Percentiles rank a stretch among this genome's conserved stretches.
Conservation (phyloP, 30 jellyfish, hydroid and myxozoan species). For the Pseudorhiza aurosa region DNA sequence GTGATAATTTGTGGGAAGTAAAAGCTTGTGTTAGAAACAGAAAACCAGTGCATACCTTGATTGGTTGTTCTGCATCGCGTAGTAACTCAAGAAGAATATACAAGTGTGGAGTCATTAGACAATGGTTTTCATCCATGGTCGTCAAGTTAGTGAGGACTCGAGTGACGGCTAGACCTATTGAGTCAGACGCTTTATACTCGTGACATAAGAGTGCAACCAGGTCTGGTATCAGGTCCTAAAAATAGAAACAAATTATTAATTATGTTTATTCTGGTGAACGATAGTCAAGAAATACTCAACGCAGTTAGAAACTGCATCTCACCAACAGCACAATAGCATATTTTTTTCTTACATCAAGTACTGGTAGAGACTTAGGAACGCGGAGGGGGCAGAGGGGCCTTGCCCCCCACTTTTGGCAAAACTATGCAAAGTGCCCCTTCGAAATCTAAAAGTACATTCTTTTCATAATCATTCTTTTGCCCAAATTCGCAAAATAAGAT, state of each 20-base stretch:
- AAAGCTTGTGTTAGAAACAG: too few relatives aligned
- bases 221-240: conserved; percentile 47
- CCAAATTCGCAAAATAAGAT: too few relatives aligned
- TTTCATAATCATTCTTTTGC: too few relatives aligned
- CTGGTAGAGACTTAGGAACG: too few relatives aligned
- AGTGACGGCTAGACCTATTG: conserved; percentile 57
- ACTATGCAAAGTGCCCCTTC: too few relatives aligned
- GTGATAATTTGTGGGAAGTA: too few relatives aligned
- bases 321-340: too few relatives aligned
- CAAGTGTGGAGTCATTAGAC: conserved; percentile 45
- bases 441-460: too few relatives aligned
- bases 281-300: not conserved
- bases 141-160: conserved; percentile 87
- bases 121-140: conserved; percentile 76
- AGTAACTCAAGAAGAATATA: conserved; percentile 49
- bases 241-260: not conserved
- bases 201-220: conserved; percentile 17
- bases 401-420: too few relatives aligned
- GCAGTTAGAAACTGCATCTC: too few relatives aligned
- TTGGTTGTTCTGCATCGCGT: conserved; percentile 45
- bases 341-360: too few relatives aligned
- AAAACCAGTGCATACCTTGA: conserved; percentile 76
- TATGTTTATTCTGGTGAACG: not conserved
- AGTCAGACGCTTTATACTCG: conserved; percentile 8
- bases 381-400: too few relatives aligned